phyloP scores from a whole-genome alignment of 2,888 invertebrate genomes.

The Dilophus febrilis region DNA sequence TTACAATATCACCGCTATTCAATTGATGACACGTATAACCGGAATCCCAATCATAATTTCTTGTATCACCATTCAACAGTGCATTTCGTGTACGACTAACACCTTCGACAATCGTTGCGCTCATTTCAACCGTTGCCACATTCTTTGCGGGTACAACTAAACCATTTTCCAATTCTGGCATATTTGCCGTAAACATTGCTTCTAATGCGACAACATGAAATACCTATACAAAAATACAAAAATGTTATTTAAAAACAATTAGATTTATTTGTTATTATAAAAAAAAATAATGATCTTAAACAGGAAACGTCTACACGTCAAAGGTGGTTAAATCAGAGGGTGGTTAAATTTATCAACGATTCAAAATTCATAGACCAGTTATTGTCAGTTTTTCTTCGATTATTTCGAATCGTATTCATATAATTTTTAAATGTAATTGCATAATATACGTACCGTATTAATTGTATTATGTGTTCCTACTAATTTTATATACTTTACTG shows the following conservation, averaged over 20 bases:
- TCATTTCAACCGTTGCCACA: conserved; percentile 77
- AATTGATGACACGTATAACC: conserved; percentile 96
- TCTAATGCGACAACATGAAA: conserved; percentile 91
- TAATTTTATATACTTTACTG: conserved; percentile 66
- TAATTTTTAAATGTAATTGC: background rate
- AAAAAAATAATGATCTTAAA: no score
- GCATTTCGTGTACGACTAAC: conserved; percentile 88
- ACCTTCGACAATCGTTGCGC: conserved; percentile 91
- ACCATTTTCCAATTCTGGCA: conserved; percentile 58
- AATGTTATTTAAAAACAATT: no score
- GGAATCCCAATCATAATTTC: conserved; percentile 96
- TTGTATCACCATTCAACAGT: conserved; percentile 84
- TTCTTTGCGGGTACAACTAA: conserved; percentile 70
- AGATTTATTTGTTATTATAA: no score
- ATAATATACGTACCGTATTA: conserved; percentile 48
- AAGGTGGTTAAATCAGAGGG: no score
- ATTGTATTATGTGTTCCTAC: conserved; percentile 91
- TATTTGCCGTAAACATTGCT: conserved; percentile 63
- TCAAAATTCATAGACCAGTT: no score
- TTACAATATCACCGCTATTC: conserved; percentile 83
- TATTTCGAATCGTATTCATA: background rate
- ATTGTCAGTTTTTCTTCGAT: no score
- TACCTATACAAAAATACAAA: conserved; percentile 32
- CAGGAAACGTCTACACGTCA: no score
- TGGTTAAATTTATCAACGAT: no score